Percentiles rank a stretch among this genome's conserved stretches.
Conservation (phyloP, 2,888 invertebrate species). For the Thecocarcelia acutangulata region DNA sequence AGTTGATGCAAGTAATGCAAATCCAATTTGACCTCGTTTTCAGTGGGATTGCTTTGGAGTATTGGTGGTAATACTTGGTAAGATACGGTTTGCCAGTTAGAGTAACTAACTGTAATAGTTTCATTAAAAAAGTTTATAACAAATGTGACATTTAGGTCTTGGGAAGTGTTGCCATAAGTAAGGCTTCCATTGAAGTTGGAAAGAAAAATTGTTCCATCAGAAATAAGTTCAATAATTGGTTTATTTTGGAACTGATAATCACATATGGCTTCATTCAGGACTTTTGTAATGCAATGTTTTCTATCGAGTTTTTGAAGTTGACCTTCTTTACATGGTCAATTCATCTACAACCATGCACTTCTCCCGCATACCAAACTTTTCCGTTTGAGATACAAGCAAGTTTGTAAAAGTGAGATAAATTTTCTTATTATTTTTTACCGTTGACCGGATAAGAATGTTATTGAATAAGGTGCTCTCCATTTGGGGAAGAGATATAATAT, state of each 20-base stretch:
- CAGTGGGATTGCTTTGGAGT: slow-evolving; percentile 43
- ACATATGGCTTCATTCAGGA: slow-evolving; percentile 46
- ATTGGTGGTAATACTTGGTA: slow-evolving; percentile 49
- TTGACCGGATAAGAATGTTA: slow-evolving; percentile 58
- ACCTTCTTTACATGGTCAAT: slow-evolving; percentile 10
- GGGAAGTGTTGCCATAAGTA: slow-evolving; percentile 32
- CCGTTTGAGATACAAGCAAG: slow-evolving; percentile 37
- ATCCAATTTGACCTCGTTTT: slow-evolving; percentile 44
- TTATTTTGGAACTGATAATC: slow-evolving; percentile 54
- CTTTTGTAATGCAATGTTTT: slow-evolving; percentile 20
- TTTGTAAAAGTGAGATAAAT: slow-evolving; percentile 61
- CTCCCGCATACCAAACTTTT: neutral
- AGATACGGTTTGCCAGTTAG: slow-evolving; percentile 59
- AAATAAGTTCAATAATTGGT: slow-evolving; percentile 57
- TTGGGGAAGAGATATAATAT: slow-evolving; percentile 60
- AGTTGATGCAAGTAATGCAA: slow-evolving; percentile 11
- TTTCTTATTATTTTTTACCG: slow-evolving; percentile 55
- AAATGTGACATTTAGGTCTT: slow-evolving; percentile 43
- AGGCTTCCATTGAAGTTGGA: slow-evolving; percentile 44
- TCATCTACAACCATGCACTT: slow-evolving; percentile 33
- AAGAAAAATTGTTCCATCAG: slow-evolving; percentile 54
- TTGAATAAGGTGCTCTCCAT: slow-evolving; percentile 64
- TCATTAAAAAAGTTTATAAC: slow-evolving; percentile 28
- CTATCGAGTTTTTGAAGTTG: neutral
- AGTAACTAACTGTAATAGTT: slow-evolving; percentile 43